Evolutionary conservation across 2,888 invertebrate species (phyloP).

Genomic region (Machimus rusticus): DNA sequence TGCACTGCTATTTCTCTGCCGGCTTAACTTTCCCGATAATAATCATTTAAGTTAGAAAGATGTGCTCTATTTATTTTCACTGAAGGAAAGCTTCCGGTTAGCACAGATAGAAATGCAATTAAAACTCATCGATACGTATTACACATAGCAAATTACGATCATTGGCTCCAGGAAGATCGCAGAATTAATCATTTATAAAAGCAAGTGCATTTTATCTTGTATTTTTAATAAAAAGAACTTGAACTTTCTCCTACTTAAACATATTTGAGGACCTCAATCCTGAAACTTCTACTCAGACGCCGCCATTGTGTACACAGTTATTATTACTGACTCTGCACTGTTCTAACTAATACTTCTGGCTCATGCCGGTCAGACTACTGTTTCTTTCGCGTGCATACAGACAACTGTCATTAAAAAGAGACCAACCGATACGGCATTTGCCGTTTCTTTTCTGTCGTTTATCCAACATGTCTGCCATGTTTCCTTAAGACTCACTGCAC

Average conservation of each 20-base stretch:
- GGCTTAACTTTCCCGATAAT: not conserved
- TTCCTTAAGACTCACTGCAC: not conserved
- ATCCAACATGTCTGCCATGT: not conserved
- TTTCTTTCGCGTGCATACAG: not conserved
- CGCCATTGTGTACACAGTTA: conserved; percentile 38
- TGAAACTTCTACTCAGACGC: not conserved
- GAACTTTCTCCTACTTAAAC: not conserved
- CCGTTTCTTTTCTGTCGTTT: not conserved
- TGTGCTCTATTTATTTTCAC: not conserved
- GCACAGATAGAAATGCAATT: not conserved
- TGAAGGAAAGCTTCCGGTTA: not conserved
- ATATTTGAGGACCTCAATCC: not conserved
- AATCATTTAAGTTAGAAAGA: not conserved
- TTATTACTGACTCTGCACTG: conserved; percentile 10
- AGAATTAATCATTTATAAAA: not conserved
- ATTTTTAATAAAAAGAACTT: not conserved
- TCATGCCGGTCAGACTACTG: not conserved
- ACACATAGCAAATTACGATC: not conserved
- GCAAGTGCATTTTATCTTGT: not conserved
- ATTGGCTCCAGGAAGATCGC: not conserved
- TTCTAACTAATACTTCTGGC: not conserved
- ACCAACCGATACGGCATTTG: not conserved
- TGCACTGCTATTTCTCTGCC: conserved; percentile 11
- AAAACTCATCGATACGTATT: not conserved
- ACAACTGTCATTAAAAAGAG: conserved; percentile 39